These are phyloP conservation scores for Heliocidaris erythrogramma DNA, from an alignment of 35 echinoderm and acorn worm genomes.

Conservation along the genomic window DNA sequence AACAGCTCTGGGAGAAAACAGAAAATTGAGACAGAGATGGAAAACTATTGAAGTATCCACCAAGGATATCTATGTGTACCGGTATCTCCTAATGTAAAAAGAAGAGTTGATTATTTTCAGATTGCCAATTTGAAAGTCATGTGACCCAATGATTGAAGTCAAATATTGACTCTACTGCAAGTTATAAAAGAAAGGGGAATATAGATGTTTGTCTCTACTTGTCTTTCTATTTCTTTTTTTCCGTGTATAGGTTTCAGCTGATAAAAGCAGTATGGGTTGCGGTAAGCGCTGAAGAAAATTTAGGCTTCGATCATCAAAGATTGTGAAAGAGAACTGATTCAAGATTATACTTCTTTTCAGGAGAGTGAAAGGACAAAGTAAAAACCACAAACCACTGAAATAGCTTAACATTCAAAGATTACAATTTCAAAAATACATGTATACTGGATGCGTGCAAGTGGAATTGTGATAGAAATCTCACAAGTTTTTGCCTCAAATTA, in stretches of 20 bases:
- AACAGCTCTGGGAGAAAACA: too few relatives aligned
- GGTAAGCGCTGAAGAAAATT: neutral
- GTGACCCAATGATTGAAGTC: too few relatives aligned
- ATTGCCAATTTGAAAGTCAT: neutral
- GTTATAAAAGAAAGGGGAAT: neutral
- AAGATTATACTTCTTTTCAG: too few relatives aligned
- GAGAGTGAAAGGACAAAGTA: neutral
- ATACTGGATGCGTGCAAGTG: slow-evolving; percentile 15
- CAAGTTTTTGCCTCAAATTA: neutral
- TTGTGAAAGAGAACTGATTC: too few relatives aligned
- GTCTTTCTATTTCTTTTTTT: neutral
- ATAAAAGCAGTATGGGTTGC: neutral
- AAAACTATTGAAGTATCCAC: too few relatives aligned
- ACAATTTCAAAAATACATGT: neutral
- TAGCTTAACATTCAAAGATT: neutral
- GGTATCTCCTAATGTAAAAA: too few relatives aligned
- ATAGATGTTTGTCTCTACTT: neutral
- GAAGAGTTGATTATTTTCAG: too few relatives aligned
- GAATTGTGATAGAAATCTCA: neutral
- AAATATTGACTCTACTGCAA: too few relatives aligned
- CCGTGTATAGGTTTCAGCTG: neutral
- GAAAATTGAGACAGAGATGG: neutral
- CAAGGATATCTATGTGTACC: too few relatives aligned
- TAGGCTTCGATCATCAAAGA: neutral
- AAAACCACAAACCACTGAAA: neutral